Evolutionary conservation across 2,797 vertebrate species (phyloP).

Genomic region (Syngnathus acus): DNA sequence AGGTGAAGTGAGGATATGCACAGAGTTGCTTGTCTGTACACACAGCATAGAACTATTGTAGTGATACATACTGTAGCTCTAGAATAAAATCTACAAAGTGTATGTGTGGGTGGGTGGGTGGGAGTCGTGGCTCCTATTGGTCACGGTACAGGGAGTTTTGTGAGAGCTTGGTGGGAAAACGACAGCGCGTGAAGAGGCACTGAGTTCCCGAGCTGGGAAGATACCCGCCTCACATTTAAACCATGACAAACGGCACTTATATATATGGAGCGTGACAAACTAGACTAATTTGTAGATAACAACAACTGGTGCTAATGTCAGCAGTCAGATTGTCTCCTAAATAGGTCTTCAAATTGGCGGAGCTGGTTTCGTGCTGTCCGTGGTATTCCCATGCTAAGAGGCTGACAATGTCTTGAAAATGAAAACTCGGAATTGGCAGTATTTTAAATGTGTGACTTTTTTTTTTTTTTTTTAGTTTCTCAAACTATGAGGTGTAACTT

Average conservation of each 20-base stretch:
- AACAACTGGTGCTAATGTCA: conserved; percentile 83
- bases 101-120: conserved; percentile 12
- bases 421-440: neutral
- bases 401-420: conserved; percentile 7
- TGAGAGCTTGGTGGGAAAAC: conserved; percentile 85
- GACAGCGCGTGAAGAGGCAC: conserved; percentile 65
- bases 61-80: neutral
- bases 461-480: neutral
- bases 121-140: conserved; percentile 77
- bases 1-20: neutral
- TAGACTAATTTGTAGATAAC: conserved; percentile 87
- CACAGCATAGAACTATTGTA: neutral
- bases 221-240: conserved; percentile 79
- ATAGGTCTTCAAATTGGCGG: conserved; percentile 85
- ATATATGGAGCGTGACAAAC: conserved; percentile 82
- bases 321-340: conserved; percentile 80
- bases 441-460: neutral
- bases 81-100: conserved; percentile 1
- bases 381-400: conserved; percentile 30
- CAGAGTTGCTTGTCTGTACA: neutral
- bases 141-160: conserved; percentile 84
- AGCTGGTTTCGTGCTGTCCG: conserved; percentile 68
- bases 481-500: neutral
- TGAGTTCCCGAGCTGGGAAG: conserved; percentile 69
- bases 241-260: conserved; percentile 73